phyloP scores from a whole-genome alignment of 2,888 invertebrate genomes.

The Hermaeophaga mercurialis region DNA sequence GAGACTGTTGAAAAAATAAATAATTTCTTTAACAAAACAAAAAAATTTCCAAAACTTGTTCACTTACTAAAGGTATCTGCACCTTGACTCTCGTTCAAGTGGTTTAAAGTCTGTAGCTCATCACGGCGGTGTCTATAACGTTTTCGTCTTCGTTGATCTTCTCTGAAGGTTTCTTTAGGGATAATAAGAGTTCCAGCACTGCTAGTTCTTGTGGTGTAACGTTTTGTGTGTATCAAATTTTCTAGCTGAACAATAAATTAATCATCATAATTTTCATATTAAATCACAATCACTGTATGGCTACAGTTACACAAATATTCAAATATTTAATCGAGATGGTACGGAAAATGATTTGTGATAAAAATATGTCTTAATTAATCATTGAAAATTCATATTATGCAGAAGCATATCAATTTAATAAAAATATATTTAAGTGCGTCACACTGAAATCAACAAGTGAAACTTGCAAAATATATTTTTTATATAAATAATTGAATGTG shows the following conservation, averaged over 20 bases:
- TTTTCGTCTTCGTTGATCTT: slow-evolving; percentile 25
- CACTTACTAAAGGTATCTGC: not conserved
- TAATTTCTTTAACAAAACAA: not conserved
- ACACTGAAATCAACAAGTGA: too few species aligned
- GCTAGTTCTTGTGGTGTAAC: slow-evolving; percentile 60
- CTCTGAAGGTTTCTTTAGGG: slow-evolving; percentile 57
- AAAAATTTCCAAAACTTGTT: not conserved
- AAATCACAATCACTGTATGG: too few species aligned
- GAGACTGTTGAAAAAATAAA: not conserved
- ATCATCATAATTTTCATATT: too few species aligned
- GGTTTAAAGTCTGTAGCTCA: slow-evolving; percentile 41
- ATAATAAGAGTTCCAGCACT: slow-evolving; percentile 63
- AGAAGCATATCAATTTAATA: too few species aligned
- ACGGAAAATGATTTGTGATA: too few species aligned
- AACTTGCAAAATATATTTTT: too few species aligned
- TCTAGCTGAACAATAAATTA: slow-evolving; percentile 35
- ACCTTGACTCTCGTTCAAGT: slow-evolving; percentile 1
- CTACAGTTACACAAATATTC: too few species aligned
- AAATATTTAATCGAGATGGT: too few species aligned
- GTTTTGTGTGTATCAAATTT: slow-evolving; percentile 35
- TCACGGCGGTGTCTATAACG: slow-evolving; percentile 36
- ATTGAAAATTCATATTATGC: too few species aligned
- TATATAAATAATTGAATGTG: too few species aligned
- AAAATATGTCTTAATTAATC: too few species aligned
- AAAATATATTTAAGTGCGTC: too few species aligned